phyloP scores from a whole-genome alignment of 2,888 invertebrate genomes.

The Criorhina ranunculi region DNA sequence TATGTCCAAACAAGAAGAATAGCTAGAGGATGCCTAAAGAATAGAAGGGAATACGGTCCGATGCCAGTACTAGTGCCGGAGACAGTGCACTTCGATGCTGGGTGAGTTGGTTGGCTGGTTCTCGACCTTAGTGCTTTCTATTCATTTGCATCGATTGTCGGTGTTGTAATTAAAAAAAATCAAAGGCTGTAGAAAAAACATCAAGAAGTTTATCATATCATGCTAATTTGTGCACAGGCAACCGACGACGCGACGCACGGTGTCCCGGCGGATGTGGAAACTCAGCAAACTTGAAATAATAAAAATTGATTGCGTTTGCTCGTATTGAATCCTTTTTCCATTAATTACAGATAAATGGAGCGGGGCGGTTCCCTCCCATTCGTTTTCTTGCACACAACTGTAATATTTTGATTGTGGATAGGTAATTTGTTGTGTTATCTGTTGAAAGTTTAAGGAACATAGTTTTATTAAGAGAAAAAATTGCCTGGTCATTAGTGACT shows the following conservation, averaged over 20 bases:
- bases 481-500: too few relatives aligned
- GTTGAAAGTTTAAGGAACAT: too few relatives aligned
- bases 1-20: conserved; percentile 16
- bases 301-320: conserved; percentile 19
- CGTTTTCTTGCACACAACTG: background rate
- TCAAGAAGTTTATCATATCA: conserved; percentile 30
- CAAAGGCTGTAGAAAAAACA: background rate
- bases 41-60: background rate
- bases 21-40: background rate
- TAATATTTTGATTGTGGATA: too few relatives aligned
- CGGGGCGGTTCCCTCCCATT: background rate
- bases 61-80: background rate
- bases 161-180: conserved; percentile 3
- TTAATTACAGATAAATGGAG: conserved; percentile 6
- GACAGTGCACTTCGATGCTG: background rate
- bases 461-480: too few relatives aligned
- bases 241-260: background rate
- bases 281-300: conserved; percentile 7
- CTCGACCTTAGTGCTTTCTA: conserved; percentile 5
- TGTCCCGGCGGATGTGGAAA: background rate
- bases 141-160: conserved; percentile 10
- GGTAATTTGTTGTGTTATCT: too few relatives aligned
- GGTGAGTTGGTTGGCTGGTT: background rate
- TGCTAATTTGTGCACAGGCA: conserved; percentile 30
- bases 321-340: background rate